phyloP scores from a whole-genome alignment of 2,113 vertebrate species.

The Protomyctophum bolini region DNA sequence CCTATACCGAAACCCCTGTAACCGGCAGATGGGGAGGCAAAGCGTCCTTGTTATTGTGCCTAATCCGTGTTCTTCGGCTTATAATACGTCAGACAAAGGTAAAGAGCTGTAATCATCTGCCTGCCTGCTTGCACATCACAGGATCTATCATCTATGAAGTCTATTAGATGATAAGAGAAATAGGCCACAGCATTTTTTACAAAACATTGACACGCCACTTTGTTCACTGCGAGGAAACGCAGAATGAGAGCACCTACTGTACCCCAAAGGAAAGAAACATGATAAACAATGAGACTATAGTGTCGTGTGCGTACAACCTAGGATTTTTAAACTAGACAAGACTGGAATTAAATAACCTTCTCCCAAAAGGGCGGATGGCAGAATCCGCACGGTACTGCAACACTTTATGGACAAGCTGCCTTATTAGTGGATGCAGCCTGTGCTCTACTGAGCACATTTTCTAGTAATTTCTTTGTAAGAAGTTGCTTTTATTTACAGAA shows the following conservation, averaged over 20 bases:
- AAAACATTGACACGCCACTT: conserved; percentile 9
- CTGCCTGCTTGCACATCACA: conserved; percentile 38
- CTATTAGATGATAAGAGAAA: conserved; percentile 54
- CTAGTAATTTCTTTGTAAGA: no score
- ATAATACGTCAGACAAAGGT: conserved; percentile 17
- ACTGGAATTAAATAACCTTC: no score
- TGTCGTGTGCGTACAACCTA: no score
- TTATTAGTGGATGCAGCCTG: no score
- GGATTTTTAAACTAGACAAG: no score
- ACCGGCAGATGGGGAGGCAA: not conserved
- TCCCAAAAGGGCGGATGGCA: no score
- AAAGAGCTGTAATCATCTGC: conserved; percentile 35
- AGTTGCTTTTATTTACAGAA: no score
- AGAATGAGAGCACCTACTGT: conserved; percentile 4
- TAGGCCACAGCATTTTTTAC: conserved; percentile 27
- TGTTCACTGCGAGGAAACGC: conserved; percentile 34
- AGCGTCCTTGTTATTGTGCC: conserved; percentile 34
- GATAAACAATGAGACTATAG: conserved; percentile 18
- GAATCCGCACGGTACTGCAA: no score
- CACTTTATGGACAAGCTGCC: no score
- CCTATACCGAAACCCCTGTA: conserved; percentile 30
- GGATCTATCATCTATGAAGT: conserved; percentile 38
- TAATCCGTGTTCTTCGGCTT: conserved; percentile 36
- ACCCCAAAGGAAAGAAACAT: not conserved
- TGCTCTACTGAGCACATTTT: no score